A percentile compares a stretch with the other conserved stretches of the same genome.
phyloP scores from a whole-genome alignment of 1,140 invertebrate genomes.

The Zaprionus capensis region DNA sequence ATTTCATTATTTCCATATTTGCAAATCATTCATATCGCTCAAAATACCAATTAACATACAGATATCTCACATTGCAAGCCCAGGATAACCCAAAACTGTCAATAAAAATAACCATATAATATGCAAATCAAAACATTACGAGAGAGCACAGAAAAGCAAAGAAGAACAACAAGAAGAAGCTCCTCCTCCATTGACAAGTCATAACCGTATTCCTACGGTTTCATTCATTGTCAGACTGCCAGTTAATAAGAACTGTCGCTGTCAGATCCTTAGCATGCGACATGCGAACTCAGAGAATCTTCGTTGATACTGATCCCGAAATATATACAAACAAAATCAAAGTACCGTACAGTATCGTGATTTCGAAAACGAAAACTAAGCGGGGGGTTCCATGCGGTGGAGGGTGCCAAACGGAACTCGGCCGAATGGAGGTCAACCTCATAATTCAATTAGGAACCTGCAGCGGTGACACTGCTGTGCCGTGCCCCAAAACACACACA shows the following conservation, averaged over 20 bases:
- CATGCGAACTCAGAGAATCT: conserved; percentile 27
- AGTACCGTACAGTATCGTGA: conserved; percentile 69
- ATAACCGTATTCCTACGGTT: conserved; percentile 59
- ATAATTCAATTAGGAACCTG: conserved; percentile 83
- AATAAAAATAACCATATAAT: background rate
- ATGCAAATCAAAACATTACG: conserved; percentile 7
- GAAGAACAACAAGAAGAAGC: background rate
- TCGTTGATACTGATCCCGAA: background rate
- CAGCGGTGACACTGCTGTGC: conserved; percentile 58
- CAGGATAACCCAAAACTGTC: background rate
- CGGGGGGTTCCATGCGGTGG: background rate
- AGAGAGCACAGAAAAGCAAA: background rate
- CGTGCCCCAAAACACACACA: conserved; percentile 38
- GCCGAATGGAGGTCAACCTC: conserved; percentile 70
- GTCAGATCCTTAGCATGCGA: conserved; percentile 46
- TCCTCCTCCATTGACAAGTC: conserved; percentile 34
- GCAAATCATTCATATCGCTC: background rate
- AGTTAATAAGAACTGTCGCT: conserved; percentile 56
- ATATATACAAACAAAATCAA: conserved; percentile 10
- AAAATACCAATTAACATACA: background rate
- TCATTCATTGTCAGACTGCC: conserved; percentile 67
- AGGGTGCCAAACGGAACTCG: conserved; percentile 42
- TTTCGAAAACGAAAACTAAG: conserved; percentile 71
- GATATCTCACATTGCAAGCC: background rate
- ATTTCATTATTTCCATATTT: too few relatives aligned